Percentiles rank a stretch among this genome's conserved stretches.
Conservation (phyloP, 2,888 invertebrate species). For the Rotaria magnacalcarata region DNA sequence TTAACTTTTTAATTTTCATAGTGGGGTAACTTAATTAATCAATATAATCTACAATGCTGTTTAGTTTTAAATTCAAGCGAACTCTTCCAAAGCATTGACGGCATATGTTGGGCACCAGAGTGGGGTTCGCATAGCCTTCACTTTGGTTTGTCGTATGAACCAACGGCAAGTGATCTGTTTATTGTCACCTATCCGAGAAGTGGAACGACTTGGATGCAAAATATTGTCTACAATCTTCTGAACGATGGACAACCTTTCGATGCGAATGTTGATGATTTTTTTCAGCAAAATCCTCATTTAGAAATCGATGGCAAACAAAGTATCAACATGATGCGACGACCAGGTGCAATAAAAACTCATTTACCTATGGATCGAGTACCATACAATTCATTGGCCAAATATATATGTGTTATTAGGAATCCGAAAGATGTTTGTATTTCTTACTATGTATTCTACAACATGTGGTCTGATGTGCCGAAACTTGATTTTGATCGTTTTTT, state of each 20-base stretch:
- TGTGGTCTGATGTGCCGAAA: not conserved
- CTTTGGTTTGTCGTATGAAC: not conserved
- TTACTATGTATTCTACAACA: not conserved
- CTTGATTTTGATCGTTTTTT: not conserved
- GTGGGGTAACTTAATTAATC: too few species aligned
- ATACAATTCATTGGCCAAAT: conserved; percentile 24
- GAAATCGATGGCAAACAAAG: not conserved
- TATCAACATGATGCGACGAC: conserved; percentile 10
- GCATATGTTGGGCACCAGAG: not conserved
- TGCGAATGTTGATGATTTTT: conserved; percentile 29
- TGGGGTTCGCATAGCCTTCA: not conserved
- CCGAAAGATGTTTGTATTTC: conserved; percentile 39
- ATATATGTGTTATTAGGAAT: conserved; percentile 43
- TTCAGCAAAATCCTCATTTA: conserved; percentile 23
- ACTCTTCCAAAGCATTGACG: not conserved
- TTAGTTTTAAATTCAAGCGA: not conserved
- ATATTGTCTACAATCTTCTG: conserved; percentile 36
- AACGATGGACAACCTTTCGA: conserved; percentile 22
- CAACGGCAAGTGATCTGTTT: not conserved
- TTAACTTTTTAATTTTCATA: too few species aligned
- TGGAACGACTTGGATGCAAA: conserved; percentile 42
- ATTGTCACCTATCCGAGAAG: conserved; percentile 39
- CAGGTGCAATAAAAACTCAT: conserved; percentile 39
- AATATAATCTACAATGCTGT: not conserved
- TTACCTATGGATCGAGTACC: conserved; percentile 14